Base-by-base conservation (phyloP, 2,113 vertebrate species). In the Bambusicola thoracicus region DNA sequence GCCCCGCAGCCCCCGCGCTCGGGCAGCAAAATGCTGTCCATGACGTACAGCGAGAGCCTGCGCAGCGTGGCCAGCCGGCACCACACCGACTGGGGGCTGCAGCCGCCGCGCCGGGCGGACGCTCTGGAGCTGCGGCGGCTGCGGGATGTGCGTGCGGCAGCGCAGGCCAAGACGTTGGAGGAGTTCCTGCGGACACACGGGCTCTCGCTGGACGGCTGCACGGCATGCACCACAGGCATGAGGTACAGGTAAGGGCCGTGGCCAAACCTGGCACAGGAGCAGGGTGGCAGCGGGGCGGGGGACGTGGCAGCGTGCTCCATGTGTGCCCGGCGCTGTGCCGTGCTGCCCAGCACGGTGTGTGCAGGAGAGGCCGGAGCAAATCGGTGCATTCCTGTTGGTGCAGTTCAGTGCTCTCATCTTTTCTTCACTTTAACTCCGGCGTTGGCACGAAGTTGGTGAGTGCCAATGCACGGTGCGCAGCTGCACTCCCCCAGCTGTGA, bases 181-280 rank as follows among this genome's bases (percentile, higher is more conserved):
- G 99, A 99, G 96, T 99, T 99, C 97, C 98, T 99, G 92, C 98
- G 98, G 97, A 99, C 98, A 99, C 99, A 99, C 44, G 98, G 99
- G 91, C 98, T 99, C 65, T 98, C 98, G 25, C 95, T 99, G 98
- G 99, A 99, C 56, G 97, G 99, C 93, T 98, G 99, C 87, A 99
- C 99, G 21, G 99, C 99, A 66, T 98, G 95, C 93, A 89, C 97
- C 97, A 99, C 99, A 0, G 99, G 99, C 97, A 99, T 99, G 99
- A 99, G 98, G 94, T 99, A 99, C 98, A 99, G 99, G 99, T 99
- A 99, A 99, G 99, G 49, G 32, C 8, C 10, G 16, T 13, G 36
- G 44, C 18, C 55, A 20, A 3, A 16, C 2, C 30, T 11, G 18
- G 55, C 17, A 19, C 55, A n/a, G 30, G 17, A n/a, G 30, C 32